Evolutionary conservation across 2,888 invertebrate genomes (phyloP).

Genomic region (Diadegma fenestrale): DNA sequence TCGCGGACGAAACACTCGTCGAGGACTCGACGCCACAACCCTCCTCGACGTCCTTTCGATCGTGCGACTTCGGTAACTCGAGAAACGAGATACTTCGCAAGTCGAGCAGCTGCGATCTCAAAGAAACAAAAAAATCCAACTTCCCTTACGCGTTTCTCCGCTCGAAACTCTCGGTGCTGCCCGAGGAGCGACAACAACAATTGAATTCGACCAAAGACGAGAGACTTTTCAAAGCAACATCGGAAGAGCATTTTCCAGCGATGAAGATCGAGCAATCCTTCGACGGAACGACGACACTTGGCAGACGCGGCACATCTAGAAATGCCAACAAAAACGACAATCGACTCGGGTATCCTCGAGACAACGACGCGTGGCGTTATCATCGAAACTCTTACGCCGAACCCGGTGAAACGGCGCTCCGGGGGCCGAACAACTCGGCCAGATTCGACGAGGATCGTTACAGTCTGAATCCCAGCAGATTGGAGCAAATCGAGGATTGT

Average conservation of each 20-base stretch:
- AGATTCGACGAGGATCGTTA: conserved; percentile 78
- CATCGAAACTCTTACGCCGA: conserved; percentile 80
- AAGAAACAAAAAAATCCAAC: conserved; percentile 86
- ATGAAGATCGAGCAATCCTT: conserved; percentile 80
- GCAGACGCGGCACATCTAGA: conserved; percentile 75
- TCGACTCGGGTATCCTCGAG: conserved; percentile 61
- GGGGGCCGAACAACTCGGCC: conserved; percentile 32
- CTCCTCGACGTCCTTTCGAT: conserved; percentile 72
- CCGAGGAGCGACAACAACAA: conserved; percentile 88
- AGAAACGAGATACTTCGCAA: conserved; percentile 78
- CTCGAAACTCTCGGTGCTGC: conserved; percentile 91
- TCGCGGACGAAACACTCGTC: conserved; percentile 57
- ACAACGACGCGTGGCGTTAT: conserved; percentile 64
- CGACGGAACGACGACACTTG: conserved; percentile 82
- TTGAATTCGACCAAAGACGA: conserved; percentile 80
- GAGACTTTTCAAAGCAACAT: conserved; percentile 87
- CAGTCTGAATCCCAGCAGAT: conserved; percentile 74
- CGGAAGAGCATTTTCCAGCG: conserved; percentile 87
- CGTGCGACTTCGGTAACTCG: conserved; percentile 78
- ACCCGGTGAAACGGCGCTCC: conserved; percentile 65
- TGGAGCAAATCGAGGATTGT: conserved; percentile 78
- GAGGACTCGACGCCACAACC: conserved; percentile 67
- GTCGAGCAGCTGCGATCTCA: conserved; percentile 82
- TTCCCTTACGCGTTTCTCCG: conserved; percentile 92
- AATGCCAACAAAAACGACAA: conserved; percentile 69